Evolutionary conservation across 2,113 vertebrate species (phyloP), one percentile per base, ranked within the genome.

Genomic region (Hyperopisus bebe): DNA sequence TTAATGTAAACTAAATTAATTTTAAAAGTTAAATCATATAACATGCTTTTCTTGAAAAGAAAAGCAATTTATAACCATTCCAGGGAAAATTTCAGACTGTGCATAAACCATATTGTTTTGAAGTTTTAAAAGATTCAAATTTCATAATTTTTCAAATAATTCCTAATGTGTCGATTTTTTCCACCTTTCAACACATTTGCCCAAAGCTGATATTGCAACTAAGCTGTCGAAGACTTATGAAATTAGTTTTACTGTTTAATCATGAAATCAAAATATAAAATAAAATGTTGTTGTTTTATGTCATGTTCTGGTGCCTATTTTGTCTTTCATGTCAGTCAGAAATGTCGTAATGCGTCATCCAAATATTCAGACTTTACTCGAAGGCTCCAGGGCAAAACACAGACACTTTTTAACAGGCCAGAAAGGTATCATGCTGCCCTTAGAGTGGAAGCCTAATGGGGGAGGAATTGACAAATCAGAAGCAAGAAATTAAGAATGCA

Each of bases 391-490:
- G 31, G 35, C 44, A 47, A n/a, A 11, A 84, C 0, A 88, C 17
- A 50, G 11, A 85, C 80, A 46, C 13, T 83, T 70, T 8, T 11
- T 44, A 82, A 84, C 5, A 1, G 19, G 1, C 82, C 82, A 47
- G 39, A 47, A 84, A 47, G 82, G 82, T 84, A 42, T 24, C 44
- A 84, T n/a, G 44, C 39, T 84, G 39, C 44, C 21, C 82, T 80
- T 6, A 70, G 62, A 82, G 1, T 24, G 44, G 39, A 44, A n/a
- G 17, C 44, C 3, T 21, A 84, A 80, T 35, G 74, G 74, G 82
- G 42, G 92, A 95, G 94, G 95, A 95, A 96, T 93, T 94, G 96
- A 95, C 95, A 95, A 95, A 96, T 96, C 95, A 95, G 92, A 95
- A 95, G 95, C 94, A n/a, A 47, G 74, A 42, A 95, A 96, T 96